Evolutionary conservation across 2,113 vertebrate species (phyloP).

Genomic region (Nematolebias whitei): DNA sequence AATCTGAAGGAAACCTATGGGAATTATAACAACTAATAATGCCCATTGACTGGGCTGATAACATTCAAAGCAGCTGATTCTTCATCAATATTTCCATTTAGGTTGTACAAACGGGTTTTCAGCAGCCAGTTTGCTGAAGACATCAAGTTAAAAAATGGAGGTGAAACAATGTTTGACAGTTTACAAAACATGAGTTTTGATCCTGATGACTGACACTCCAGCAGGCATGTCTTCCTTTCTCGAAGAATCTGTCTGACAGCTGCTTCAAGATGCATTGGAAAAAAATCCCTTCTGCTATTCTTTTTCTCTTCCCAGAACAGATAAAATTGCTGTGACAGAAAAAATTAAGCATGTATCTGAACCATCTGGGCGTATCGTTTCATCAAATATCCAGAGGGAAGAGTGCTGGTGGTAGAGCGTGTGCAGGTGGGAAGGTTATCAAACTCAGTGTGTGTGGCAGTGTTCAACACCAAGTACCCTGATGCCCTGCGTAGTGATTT

Average conservation of each 20-base stretch:
- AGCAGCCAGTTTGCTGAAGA: too few relatives aligned
- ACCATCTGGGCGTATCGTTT: slow-evolving; percentile 78
- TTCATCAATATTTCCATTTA: too few relatives aligned
- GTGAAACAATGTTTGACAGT: too few relatives aligned
- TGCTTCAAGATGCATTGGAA: slow-evolving; percentile 31
- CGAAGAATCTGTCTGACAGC: slow-evolving; percentile 63
- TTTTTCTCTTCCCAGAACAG: slow-evolving; percentile 47
- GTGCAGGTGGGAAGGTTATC: slow-evolving; percentile 81
- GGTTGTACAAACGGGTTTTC: too few relatives aligned
- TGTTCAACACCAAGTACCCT: slow-evolving; percentile 79
- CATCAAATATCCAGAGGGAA: slow-evolving; percentile 78
- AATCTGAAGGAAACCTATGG: too few relatives aligned
- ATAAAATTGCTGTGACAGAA: slow-evolving; percentile 43
- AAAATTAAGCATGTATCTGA: slow-evolving; percentile 47
- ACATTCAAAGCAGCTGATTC: too few relatives aligned
- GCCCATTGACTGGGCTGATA: too few relatives aligned
- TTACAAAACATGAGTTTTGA: too few relatives aligned
- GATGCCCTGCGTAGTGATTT: slow-evolving; percentile 78
- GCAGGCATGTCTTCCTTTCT: slow-evolving; percentile 17
- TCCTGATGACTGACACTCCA: too few relatives aligned
- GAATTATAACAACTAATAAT: too few relatives aligned
- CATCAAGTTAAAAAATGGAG: too few relatives aligned
- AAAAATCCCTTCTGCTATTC: slow-evolving; percentile 46
- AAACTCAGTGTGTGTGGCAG: slow-evolving; percentile 68
- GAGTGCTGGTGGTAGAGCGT: slow-evolving; percentile 49